Conservation (phyloP, 2,888 invertebrate genomes). For the Eudasyphora cyanicolor region DNA sequence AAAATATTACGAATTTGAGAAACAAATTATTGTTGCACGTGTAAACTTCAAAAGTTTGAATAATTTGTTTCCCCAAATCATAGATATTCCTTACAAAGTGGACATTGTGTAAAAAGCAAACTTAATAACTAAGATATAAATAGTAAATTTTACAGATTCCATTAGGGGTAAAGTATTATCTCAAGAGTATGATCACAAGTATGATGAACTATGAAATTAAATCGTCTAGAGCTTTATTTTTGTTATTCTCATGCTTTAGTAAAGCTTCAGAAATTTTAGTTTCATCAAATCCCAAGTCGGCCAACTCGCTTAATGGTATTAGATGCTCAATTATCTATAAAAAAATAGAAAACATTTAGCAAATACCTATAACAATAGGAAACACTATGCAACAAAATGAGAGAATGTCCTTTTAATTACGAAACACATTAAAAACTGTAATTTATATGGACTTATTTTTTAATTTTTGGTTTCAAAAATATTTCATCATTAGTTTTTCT, state of each 20-base stretch:
- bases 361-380: too few relatives aligned
- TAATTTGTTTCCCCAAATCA: constrained; percentile 13
- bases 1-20: constrained; percentile 9
- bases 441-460: too few relatives aligned
- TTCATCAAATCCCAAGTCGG: constrained; percentile 92
- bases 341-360: too few relatives aligned
- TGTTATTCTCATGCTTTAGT: constrained; percentile 88
- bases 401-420: too few relatives aligned
- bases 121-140: constrained; percentile 32
- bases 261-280: constrained; percentile 87
- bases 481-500: too few relatives aligned
- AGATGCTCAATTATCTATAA: constrained; percentile 93
- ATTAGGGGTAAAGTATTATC: constrained; percentile 19
- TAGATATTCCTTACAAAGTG: not conserved
- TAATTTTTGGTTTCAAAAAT: too few relatives aligned
- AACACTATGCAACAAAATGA: too few relatives aligned
- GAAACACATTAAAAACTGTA: too few relatives aligned
- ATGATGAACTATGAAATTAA: constrained; percentile 84
- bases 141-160: constrained; percentile 35
- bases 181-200: constrained; percentile 37
- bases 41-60: not conserved
- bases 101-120: constrained; percentile 28
- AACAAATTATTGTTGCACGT: not conserved
- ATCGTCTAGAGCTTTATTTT: constrained; percentile 92
- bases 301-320: constrained; percentile 87